Percentiles rank a stretch among this genome's conserved stretches.
phyloP scores from a whole-genome alignment of 2,797 vertebrate genomes.

The Apogon hyalosoma region DNA sequence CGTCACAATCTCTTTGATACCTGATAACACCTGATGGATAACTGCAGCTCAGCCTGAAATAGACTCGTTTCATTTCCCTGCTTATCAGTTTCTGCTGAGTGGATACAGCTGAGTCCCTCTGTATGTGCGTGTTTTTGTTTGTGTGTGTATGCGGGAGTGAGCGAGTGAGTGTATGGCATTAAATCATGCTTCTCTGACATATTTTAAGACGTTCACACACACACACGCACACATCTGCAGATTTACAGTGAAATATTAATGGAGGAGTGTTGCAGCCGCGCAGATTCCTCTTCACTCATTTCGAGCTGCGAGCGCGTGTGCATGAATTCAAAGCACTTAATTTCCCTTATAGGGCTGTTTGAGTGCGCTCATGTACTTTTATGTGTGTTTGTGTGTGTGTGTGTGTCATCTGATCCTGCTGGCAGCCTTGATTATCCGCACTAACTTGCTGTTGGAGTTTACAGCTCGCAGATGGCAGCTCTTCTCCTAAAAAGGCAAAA shows the following conservation, averaged over 20 bases:
- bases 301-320: conserved; percentile 11
- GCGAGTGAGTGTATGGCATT: background rate
- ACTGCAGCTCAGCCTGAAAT: conserved; percentile 8
- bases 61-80: conserved; percentile 23
- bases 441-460: conserved; percentile 19
- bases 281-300: conserved; percentile 8
- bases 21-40: conserved; percentile 21
- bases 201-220: background rate
- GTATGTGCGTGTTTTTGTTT: conserved; percentile 3
- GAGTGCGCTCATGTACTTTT: conserved; percentile 8
- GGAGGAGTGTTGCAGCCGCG: conserved; percentile 5
- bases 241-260: conserved; percentile 25
- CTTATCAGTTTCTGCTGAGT: conserved; percentile 34
- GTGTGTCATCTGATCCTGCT: conserved; percentile 2
- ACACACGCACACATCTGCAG: conserved; percentile 11
- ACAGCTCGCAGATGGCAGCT: conserved; percentile 30
- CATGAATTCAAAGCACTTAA: conserved; percentile 12
- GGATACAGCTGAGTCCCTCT: conserved; percentile 52
- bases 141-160: background rate
- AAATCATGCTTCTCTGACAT: conserved; percentile 21
- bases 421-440: conserved; percentile 13
- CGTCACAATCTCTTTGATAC: background rate
- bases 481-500: conserved; percentile 47
- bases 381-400: conserved; percentile 21
- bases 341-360: conserved; percentile 47